Base-by-base conservation (phyloP, 2,888 invertebrate genomes). In the Lasius platythorax region DNA sequence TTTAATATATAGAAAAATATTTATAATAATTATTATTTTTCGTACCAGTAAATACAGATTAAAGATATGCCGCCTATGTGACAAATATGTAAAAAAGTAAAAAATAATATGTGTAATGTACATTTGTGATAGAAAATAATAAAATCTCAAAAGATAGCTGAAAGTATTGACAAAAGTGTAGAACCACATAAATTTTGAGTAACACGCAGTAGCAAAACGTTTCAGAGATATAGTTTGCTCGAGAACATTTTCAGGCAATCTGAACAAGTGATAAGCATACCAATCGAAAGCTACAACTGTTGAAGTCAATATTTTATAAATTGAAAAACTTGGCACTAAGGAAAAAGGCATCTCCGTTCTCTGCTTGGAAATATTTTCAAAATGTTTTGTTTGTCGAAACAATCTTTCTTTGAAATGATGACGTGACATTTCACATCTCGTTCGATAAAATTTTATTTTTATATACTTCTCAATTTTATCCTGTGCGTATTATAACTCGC, bases 251-350 rank as follows among this genome's bases (percentile, higher is more conserved):
- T 58, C 70, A 18, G 53, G 37, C 66, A 23, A 53, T 40, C 33
- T 53, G 76, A 56, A 33, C 78, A 78, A 78, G 43, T 43, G 40
- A 50, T 40, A 56, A 43, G 66, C 75, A 68, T 40, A 40, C 53
- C n/a, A 61, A 64, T 9, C 46, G 37, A 76, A 67, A 76, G 68
- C 56, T 56, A 68, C 56, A 56, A 78, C 56, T 56, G 56, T 78
- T 68, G 53, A 4, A 5, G 67, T 68, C 78, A 58, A 43, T 78
- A 68, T 78, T 68, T 30, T 58, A 43, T 56, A 68, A 78, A 78
- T 78, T 58, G 78, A 70, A 58, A 68, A 78, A 78, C 78, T 68
- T 68, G 78, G 28, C n/a, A 40, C 18, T n/a, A n/a, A 40, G 30
- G 68, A 78, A 68, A 53, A 58, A 58, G n/a, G 23, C 70, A 67